Evolutionary conservation across 2,888 invertebrate genomes (phyloP).

Genomic region (Orthosia incerta): DNA sequence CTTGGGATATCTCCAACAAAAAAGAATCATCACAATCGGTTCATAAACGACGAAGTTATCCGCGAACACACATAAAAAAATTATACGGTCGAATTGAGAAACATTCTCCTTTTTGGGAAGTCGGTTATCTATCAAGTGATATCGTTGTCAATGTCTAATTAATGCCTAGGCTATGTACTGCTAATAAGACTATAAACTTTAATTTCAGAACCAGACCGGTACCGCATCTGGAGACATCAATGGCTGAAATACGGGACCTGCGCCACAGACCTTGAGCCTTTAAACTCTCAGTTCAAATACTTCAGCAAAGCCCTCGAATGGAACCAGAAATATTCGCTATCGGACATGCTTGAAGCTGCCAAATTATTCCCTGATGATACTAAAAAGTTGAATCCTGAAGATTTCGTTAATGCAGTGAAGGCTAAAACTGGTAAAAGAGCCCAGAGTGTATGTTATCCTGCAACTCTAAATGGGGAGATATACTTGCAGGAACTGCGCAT

Average conservation of each 20-base stretch:
- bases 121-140: no score
- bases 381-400: background rate
- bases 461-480: slow-evolving; percentile 70
- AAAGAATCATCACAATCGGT: no score
- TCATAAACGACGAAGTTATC: no score
- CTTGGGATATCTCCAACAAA: no score
- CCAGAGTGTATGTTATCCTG: background rate
- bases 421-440: slow-evolving; percentile 4
- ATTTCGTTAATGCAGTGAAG: slow-evolving; percentile 16
- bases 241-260: slow-evolving; percentile 35
- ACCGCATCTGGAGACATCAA: slow-evolving; percentile 33
- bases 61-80: no score
- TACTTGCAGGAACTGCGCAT: slow-evolving; percentile 93
- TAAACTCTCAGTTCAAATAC: slow-evolving; percentile 29
- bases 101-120: no score
- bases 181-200: no score
- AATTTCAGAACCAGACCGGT: slow-evolving; percentile 6
- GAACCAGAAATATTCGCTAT: slow-evolving; percentile 19
- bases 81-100: no score
- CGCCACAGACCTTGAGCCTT: background rate
- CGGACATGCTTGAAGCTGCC: slow-evolving; percentile 4
- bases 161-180: no score
- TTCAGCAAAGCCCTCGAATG: slow-evolving; percentile 35
- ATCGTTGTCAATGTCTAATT: background rate
- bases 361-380: slow-evolving; percentile 7